Evolutionary conservation across 2,113 vertebrate species (phyloP), one percentile per base, ranked within the genome.

Genomic region (Chaetura pelagica): DNA sequence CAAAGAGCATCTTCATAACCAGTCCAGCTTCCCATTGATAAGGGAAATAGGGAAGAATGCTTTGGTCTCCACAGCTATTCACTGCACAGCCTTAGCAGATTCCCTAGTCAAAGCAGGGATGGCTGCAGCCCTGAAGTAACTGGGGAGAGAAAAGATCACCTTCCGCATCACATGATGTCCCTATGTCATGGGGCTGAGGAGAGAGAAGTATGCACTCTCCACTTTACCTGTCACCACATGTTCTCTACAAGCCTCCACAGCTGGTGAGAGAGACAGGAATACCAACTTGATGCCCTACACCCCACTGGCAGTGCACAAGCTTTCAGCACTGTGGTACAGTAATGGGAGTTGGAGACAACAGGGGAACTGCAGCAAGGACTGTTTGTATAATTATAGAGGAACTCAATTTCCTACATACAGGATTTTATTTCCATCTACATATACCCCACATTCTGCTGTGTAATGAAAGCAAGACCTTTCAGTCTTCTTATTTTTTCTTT

Each of bases 231-330:
- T 22, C 24, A 67, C 17, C 76, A 18, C 5, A 2, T 12, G 9
- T 69, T 42, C 20, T 83, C 69, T 72, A 13, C 10, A 6, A 11
- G 13, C 9, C 59, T 62, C 59, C 59, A 62, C 40, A 76, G 58
- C 48, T 68, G 29, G 23, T 57, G 49, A 62, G 15, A 49, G 27
- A 80, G 52, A n/a, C 30, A 83, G 75, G 82, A 90, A 86, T 78
- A 84, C 32, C 68, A 78, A 75, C 30, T 52, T 49, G 23, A 42
- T 0, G 3, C 49, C 46, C 40, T 42, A 52, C 62, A 74, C 68
- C 63, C 67, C 54, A 49, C 46, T 63, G 44, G 48, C 48, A 87
- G 48, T 0, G 0, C 61, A 29, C 0, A 18, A 78, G 40, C 35
- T 64, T 38, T 82, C 62, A 77, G 75, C 46, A 42, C 24, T 69